A percentile compares a stretch with the other conserved stretches of the same genome.
Evolutionary conservation across 2,888 invertebrate species (phyloP).

Genomic region (Agrotis exclamationis): DNA sequence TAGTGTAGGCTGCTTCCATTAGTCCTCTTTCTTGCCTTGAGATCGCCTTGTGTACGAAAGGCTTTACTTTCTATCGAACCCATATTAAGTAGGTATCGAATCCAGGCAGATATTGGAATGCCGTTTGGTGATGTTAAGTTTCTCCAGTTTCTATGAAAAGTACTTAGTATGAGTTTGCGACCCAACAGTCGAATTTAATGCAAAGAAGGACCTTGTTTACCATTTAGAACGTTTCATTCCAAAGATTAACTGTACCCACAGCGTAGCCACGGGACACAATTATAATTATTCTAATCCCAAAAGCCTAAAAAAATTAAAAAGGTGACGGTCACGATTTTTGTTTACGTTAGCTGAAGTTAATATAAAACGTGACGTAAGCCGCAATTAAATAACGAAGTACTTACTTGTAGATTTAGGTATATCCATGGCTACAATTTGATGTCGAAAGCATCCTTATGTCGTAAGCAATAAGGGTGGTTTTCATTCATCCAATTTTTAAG

Average conservation of each 20-base stretch:
- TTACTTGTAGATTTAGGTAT: not conserved
- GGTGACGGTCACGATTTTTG: slow-evolving; percentile 33
- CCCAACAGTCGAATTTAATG: not conserved
- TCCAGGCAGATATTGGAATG: no score
- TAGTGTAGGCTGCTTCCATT: no score
- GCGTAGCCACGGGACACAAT: slow-evolving; percentile 4
- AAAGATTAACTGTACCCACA: not conserved
- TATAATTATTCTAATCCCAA: slow-evolving; percentile 28
- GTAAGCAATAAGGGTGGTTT: not conserved
- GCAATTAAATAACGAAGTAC: slow-evolving; percentile 35
- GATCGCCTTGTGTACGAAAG: no score
- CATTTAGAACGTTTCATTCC: no score
- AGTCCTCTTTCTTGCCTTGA: no score
- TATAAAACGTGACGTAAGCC: slow-evolving; percentile 49
- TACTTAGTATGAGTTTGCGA: no score
- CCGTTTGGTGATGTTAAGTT: no score
- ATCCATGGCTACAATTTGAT: not conserved
- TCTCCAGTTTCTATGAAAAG: no score
- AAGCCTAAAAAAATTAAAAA: slow-evolving; percentile 32
- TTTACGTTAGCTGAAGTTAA: slow-evolving; percentile 45
- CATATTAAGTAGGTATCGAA: no score
- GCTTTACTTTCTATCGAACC: no score
- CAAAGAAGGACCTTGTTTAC: not conserved
- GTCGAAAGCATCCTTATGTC: not conserved
- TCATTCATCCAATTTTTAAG: not conserved